Base-by-base conservation (phyloP, 2,113 vertebrate genomes). In the Sula dactylatra region DNA sequence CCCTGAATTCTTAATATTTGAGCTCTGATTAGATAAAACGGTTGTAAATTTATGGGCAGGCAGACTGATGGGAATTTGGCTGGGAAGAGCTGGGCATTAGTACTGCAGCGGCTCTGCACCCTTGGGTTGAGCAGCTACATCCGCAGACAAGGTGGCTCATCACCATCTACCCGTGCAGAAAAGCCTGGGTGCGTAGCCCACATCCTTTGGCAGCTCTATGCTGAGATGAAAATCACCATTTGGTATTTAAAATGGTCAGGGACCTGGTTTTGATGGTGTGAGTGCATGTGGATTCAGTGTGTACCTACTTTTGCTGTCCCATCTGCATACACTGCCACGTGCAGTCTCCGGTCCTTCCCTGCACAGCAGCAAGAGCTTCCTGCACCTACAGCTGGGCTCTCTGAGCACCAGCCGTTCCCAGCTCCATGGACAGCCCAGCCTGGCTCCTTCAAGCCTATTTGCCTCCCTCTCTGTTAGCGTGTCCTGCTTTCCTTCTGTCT, bases 321-420 rank as follows among this genome's bases (percentile, higher is more conserved):
- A 7, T 14, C 3, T 72, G 31, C 34, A 50, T 7, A 1, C 7
- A 3, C 25, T 6, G 4, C 27, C 64, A 42, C 0, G 0, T 73
- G 45, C 34, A 38, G 31, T 12, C 62, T 71, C 32, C 2, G 2
- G 31, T 66, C 22, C 49, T 90, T 86, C 71, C 38, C 54, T 55
- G 36, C 0, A 2, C 49, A 26, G 67, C 2, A 1, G 3, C 0
- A 0, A 42, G 70, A 50, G 8, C 55, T 62, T 58, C n/a, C 64
- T 74, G 29, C 27, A 40, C 64, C 16, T 16, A 1, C n/a, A 73
- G 47, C 6, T 5, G 76, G 36, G 16, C 22, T 42, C 25, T 45
- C 13, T 6, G 1, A 44, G 44, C 42, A 19, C 55, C 64, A 71
- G 72, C 58, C 6, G 0, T 61, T 54, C 40, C 18, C 72, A 81